Evolutionary conservation across 1,140 invertebrate species (phyloP).

Genomic region (Cyclargus thomasi): DNA sequence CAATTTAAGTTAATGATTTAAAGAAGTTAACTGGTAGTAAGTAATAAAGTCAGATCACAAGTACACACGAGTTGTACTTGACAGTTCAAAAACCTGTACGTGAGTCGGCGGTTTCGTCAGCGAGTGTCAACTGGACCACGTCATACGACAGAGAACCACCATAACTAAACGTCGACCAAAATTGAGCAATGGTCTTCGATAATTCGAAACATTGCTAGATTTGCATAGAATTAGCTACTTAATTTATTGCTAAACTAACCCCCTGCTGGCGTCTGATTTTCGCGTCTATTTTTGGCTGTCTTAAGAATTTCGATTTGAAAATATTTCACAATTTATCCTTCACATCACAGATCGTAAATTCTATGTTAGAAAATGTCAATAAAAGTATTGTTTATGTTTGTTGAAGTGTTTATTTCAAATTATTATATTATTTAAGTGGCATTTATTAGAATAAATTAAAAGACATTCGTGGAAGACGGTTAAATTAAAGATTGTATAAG

Average conservation of each 20-base stretch:
- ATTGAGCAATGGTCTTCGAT: background rate
- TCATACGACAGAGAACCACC: background rate
- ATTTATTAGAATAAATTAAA: background rate
- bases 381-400: background rate
- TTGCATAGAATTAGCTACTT: background rate
- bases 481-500: background rate
- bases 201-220: background rate
- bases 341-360: background rate
- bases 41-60: background rate
- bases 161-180: background rate
- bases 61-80: background rate
- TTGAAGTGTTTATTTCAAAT: background rate
- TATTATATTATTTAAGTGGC: background rate
- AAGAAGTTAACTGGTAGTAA: background rate
- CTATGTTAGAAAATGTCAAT: background rate
- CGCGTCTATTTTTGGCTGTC: background rate
- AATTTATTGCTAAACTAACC: background rate
- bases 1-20: background rate
- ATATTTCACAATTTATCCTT: background rate
- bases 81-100: conserved; percentile 2
- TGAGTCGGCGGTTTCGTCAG: background rate
- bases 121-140: background rate
- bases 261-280: background rate
- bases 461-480: background rate
- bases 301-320: background rate